Evolutionary conservation across 2,113 vertebrate genomes (phyloP).

Genomic region (Odocoileus hemionus): DNA sequence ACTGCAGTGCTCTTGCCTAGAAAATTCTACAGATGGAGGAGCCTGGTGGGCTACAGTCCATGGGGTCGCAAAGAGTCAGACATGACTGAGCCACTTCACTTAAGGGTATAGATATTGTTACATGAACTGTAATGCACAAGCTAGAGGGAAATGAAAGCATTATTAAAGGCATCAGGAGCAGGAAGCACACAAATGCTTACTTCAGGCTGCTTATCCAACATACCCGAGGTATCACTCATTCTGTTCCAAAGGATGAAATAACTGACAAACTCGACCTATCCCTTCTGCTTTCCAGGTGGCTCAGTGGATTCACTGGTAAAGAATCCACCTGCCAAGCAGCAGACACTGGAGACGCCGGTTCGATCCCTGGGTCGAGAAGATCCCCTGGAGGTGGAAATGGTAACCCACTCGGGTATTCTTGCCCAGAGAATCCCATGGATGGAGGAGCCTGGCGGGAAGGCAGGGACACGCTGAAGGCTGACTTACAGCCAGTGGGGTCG

Average conservation of each 20-base stretch:
- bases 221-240: neutral
- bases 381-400: neutral
- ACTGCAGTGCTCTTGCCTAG: neutral
- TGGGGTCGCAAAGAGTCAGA: neutral
- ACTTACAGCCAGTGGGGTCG: neutral
- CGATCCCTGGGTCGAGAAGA: neutral
- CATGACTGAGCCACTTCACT: neutral
- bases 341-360: fast-evolving
- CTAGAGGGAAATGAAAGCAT: neutral
- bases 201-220: neutral
- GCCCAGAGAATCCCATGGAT: fast-evolving
- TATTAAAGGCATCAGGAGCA: neutral
- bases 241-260: neutral
- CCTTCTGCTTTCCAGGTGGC: neutral
- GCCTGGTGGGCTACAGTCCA: neutral
- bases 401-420: neutral
- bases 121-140: neutral
- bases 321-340: neutral
- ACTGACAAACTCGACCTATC: neutral
- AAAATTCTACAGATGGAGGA: neutral
- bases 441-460: neutral
- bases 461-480: neutral
- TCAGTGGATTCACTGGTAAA: neutral
- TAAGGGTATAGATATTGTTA: neutral
- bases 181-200: neutral